phyloP scores from a whole-genome alignment of 2,888 invertebrate genomes.

The Ectemnius lituratus region DNA sequence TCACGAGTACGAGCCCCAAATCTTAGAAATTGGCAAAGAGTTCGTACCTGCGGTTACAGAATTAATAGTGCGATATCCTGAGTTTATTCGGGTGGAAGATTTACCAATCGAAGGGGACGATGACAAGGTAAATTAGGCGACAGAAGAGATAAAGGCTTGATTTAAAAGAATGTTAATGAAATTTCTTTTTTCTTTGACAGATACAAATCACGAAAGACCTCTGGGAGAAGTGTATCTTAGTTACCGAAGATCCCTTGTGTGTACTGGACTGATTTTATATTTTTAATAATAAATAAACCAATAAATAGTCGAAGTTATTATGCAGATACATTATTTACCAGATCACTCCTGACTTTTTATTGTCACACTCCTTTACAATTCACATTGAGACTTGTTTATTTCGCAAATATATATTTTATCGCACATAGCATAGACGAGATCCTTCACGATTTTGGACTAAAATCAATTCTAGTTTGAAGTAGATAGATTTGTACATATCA shows the following conservation, averaged over 20 bases:
- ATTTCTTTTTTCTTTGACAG: conserved; percentile 65
- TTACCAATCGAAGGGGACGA: conserved; percentile 84
- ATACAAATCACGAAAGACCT: conserved; percentile 84
- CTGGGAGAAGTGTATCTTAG: conserved; percentile 90
- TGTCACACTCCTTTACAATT: no score
- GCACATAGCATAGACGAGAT: no score
- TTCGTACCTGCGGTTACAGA: conserved; percentile 85
- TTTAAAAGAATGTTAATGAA: not conserved
- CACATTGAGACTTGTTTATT: no score
- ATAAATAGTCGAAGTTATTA: conserved; percentile 8
- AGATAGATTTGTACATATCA: no score
- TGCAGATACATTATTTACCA: not conserved
- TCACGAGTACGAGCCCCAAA: conserved; percentile 88
- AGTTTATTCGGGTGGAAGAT: conserved; percentile 85
- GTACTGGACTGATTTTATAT: conserved; percentile 70
- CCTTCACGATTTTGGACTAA: no score
- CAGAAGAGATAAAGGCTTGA: not conserved
- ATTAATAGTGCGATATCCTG: conserved; percentile 87
- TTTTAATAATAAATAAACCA: conserved; percentile 18
- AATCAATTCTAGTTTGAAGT: no score
- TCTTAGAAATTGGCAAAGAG: conserved; percentile 85
- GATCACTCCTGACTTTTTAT: not conserved
- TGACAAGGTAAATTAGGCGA: conserved; percentile 80
- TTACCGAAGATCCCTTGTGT: conserved; percentile 83
- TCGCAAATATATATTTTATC: no score